phyloP scores from a whole-genome alignment of 2,113 vertebrate species.

The Chauna torquata region DNA sequence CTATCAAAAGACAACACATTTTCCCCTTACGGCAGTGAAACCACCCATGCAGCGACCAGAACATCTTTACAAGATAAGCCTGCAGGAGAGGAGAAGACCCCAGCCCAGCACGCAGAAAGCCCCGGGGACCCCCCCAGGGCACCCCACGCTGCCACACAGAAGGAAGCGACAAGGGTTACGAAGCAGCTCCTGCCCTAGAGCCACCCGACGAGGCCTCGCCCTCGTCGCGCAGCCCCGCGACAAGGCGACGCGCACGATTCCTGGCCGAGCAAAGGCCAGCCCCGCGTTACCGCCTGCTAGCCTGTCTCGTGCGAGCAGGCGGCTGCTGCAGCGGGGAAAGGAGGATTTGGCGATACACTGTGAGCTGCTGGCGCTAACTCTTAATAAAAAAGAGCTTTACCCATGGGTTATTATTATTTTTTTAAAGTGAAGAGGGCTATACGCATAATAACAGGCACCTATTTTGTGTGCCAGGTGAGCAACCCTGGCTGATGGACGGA shows the following conservation, averaged over 20 bases:
- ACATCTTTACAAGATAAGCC: not conserved
- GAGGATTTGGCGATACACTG: not conserved
- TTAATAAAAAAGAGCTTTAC: too few species aligned
- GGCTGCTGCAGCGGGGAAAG: not conserved
- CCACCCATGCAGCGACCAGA: not conserved
- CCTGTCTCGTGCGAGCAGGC: not conserved
- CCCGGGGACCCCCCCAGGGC: too few species aligned
- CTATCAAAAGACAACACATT: not conserved
- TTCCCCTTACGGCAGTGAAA: not conserved
- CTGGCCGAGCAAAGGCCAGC: constrained; percentile 5
- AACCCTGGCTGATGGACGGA: accelerated
- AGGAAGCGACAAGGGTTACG: not conserved
- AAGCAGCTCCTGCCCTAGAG: accelerated
- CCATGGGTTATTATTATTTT: too few species aligned
- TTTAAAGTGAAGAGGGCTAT: too few species aligned
- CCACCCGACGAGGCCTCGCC: not conserved
- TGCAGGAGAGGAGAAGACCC: not conserved
- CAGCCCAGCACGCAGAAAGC: not conserved
- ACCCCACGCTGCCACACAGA: accelerated
- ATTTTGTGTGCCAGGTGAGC: not conserved
- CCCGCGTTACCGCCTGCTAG: not conserved
- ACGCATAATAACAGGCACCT: accelerated
- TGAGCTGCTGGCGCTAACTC: not conserved
- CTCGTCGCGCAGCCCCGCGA: accelerated
- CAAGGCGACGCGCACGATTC: not conserved